These are phyloP conservation scores for Tetanocera ferruginea DNA, from an alignment of 2,888 invertebrate genomes.

Conservation along the genomic window DNA sequence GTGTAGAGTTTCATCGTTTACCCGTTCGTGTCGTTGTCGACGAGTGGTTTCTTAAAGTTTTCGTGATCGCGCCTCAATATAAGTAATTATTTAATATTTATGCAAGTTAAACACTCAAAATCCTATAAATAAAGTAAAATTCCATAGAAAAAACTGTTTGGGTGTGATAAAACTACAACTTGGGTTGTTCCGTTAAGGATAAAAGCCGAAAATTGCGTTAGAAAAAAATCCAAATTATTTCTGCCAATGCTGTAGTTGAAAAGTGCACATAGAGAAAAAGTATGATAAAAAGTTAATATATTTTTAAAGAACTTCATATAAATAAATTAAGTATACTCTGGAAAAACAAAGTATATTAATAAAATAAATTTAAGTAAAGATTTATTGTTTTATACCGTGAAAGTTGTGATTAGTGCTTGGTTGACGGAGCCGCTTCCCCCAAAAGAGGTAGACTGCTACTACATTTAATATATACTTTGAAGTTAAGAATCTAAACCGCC, in stretches of 20 bases:
- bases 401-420: too few relatives aligned
- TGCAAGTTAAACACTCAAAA: constrained; percentile 28
- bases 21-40: constrained; percentile 52
- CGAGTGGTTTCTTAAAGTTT: constrained; percentile 50
- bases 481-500: too few relatives aligned
- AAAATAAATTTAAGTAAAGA: too few relatives aligned
- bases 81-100: constrained; percentile 45
- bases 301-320: too few relatives aligned
- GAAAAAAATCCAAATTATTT: constrained; percentile 29
- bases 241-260: background rate
- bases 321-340: too few relatives aligned
- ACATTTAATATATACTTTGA: too few relatives aligned
- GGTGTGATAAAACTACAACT: constrained; percentile 12
- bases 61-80: constrained; percentile 48
- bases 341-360: too few relatives aligned
- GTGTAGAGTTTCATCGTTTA: constrained; percentile 44
- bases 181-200: constrained; percentile 18
- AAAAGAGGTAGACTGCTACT: too few relatives aligned
- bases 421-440: too few relatives aligned
- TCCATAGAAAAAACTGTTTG: constrained; percentile 24
- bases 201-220: constrained; percentile 34
- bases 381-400: too few relatives aligned
- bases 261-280: constrained; percentile 4
- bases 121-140: constrained; percentile 16
- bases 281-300: background rate